Base-by-base conservation (phyloP, 1,140 invertebrate genomes). In the Platyscapa corneri region DNA sequence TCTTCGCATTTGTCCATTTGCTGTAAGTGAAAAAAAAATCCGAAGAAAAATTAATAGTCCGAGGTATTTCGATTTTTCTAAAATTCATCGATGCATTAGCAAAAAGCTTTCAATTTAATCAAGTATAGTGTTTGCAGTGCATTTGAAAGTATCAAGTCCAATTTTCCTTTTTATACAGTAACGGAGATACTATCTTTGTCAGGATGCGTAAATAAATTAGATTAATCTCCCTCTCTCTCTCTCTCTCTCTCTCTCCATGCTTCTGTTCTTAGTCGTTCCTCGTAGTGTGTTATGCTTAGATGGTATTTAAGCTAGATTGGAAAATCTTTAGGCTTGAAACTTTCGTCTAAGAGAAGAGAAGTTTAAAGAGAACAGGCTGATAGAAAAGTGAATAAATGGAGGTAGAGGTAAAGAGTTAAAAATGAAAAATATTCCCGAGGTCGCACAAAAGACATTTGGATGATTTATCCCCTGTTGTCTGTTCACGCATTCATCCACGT, bases 131-230 rank as follows among this genome's bases (percentile, higher is more conserved):
- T 74, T 74, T 74, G 23, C 39, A 39, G 23, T 74, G 37, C 37
- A 37, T 72, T 72, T 23, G 20, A 74, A 74, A 74, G 37, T 42
- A 74, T 74, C 37, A 14, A 74, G 5, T 74, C 20, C 30, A 74
- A 74, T 74, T 74, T 74, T 74, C 37, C 70, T 74, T 74, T 74
- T 74, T 42, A 74, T 74, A 74, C 5, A 6, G 37, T 72, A 72
- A 72, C 37, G 10, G 27, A 34, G 20, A 42, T 42, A 20, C 23
- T 74, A 14, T 74, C 18, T 74, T 74, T 74, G 70, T 74, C 16
- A 74, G 30, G 0, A 12, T 42, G 27, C 70, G 23, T 74, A 42
- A 74, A 74, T 74, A 74, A 34, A 42, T 42, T 74, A 74, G 70
- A 74, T 74, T 74, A 74, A 74, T 74, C 70, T 37, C 8, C 23